A percentile compares a stretch with the other conserved stretches of the same genome.
Evolutionary conservation across 2,113 vertebrate genomes (phyloP).

Genomic region (Recurvirostra avosetta): DNA sequence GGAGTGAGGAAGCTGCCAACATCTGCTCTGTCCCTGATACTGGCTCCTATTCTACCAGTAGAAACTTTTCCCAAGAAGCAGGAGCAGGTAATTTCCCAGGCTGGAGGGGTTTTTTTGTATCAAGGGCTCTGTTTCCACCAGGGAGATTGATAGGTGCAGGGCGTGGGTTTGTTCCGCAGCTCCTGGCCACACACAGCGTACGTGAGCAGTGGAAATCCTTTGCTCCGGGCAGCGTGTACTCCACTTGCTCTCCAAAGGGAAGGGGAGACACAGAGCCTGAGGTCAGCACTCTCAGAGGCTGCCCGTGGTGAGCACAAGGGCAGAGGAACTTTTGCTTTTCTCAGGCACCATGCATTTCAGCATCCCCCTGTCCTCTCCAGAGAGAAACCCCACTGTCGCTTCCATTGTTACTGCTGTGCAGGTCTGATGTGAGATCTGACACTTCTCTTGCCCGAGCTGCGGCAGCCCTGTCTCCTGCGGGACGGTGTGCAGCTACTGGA

Average conservation of each 20-base stretch:
- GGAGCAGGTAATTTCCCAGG: not conserved
- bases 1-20: not conserved
- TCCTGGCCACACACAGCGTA: not conserved
- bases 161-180: not conserved
- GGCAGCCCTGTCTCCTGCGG: not conserved
- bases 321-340: not conserved
- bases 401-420: not conserved
- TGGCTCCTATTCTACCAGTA: not conserved
- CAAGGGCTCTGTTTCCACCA: not conserved
- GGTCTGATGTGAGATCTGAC: not conserved
- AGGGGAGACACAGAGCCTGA: not conserved
- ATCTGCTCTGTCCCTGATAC: slow-evolving; percentile 28
- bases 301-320: rapidly evolving
- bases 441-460: not conserved
- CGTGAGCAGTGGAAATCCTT: not conserved
- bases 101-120: not conserved
- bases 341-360: not conserved
- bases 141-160: not conserved
- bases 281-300: not conserved
- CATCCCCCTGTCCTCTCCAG: not conserved
- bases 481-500: not conserved
- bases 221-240: not conserved
- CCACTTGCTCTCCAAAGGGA: not conserved
- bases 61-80: not conserved
- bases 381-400: not conserved